phyloP scores from a whole-genome alignment of 2,113 vertebrate genomes.

The Donacobius atricapilla region DNA sequence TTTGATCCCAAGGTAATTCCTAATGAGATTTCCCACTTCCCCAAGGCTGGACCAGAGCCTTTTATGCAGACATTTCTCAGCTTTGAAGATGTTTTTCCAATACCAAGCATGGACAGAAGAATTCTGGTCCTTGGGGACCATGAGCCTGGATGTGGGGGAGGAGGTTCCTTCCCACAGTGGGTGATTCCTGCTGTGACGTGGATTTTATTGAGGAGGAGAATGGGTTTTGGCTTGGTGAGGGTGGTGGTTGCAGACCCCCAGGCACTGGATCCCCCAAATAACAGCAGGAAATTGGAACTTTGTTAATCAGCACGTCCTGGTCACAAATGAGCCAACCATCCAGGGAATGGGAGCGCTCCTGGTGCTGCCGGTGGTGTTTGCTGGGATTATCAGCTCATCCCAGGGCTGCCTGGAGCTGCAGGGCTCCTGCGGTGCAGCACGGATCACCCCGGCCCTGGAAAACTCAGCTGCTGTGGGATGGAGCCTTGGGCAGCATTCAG shows the following conservation, averaged over 20 bases:
- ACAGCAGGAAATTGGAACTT: fast-evolving
- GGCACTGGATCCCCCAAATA: not conserved
- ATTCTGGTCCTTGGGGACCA: not conserved
- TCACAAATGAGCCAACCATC: fast-evolving
- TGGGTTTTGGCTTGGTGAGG: not conserved
- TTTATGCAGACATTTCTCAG: not conserved
- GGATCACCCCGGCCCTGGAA: not conserved
- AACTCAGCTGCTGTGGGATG: not conserved
- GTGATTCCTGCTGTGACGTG: not conserved
- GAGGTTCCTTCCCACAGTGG: not conserved
- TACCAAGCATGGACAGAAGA: not conserved
- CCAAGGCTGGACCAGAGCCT: not conserved
- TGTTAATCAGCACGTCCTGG: not conserved
- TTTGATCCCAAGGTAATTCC: slow-evolving; percentile 33
- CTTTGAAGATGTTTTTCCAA: not conserved
- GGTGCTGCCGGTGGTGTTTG: not conserved
- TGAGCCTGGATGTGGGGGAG: not conserved
- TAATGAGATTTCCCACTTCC: not conserved
- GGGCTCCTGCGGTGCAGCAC: not conserved
- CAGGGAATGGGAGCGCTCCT: not conserved
- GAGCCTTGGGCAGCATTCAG: not conserved
- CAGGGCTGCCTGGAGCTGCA: not conserved
- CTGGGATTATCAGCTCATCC: not conserved
- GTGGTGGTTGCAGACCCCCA: not conserved
- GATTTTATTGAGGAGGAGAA: not conserved